Evolutionary conservation across 2,888 invertebrate species (phyloP).

Genomic region (Hanleya hanleyi): DNA sequence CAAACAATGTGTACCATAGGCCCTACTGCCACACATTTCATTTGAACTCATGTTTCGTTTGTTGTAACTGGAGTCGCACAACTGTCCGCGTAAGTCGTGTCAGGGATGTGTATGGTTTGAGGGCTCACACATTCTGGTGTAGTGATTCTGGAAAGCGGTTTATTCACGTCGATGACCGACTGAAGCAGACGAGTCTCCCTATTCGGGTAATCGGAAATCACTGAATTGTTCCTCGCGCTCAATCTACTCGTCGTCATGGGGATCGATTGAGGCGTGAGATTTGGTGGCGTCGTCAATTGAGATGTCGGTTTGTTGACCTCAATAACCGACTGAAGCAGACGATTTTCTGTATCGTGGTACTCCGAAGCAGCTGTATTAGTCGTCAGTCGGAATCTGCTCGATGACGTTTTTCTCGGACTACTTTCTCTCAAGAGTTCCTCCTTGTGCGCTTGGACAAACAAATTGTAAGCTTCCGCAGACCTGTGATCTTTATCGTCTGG

Average conservation of each 20-base stretch:
- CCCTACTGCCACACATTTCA: too few species aligned
- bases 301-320: background rate
- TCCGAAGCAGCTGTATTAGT: background rate
- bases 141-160: background rate
- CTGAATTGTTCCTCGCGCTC: background rate
- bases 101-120: too few species aligned
- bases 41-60: too few species aligned
- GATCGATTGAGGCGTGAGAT: too few species aligned
- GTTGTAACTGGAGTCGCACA: too few species aligned
- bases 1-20: too few species aligned
- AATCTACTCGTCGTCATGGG: background rate
- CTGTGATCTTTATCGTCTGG: background rate
- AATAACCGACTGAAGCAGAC: background rate
- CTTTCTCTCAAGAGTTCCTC: background rate
- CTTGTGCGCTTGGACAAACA: background rate
- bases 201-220: background rate
- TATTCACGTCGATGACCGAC: slow-evolving; percentile 3
- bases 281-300: background rate
- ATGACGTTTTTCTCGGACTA: background rate
- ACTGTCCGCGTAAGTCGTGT: too few species aligned
- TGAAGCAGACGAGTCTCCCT: background rate
- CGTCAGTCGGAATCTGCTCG: background rate
- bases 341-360: background rate
- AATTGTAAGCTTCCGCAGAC: background rate
- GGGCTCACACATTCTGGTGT: background rate